Percentiles rank a stretch among this genome's conserved stretches.
phyloP scores from a whole-genome alignment of 2,113 vertebrate genomes.

The Irena cyanogastra region DNA sequence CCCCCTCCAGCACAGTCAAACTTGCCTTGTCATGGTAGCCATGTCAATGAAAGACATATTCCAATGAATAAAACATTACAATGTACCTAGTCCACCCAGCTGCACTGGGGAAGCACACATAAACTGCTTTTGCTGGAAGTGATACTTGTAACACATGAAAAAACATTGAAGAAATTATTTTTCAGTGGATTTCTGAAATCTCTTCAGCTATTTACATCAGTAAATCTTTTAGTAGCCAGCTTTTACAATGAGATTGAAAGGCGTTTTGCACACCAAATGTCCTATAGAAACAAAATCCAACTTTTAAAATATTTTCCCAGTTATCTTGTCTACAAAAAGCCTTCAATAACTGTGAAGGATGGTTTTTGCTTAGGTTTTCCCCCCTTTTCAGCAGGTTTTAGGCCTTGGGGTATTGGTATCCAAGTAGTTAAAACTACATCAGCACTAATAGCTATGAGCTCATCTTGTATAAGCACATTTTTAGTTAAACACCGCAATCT shows the following conservation, averaged over 20 bases:
- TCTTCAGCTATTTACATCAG: conserved; percentile 28
- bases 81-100: not conserved
- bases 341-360: conserved; percentile 1
- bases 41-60: not conserved
- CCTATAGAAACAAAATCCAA: not conserved
- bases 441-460: conserved; percentile 81
- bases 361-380: conserved; percentile 1
- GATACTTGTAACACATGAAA: not conserved
- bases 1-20: not conserved
- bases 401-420: conserved; percentile 62
- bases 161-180: conserved; percentile 28
- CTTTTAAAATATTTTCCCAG: conserved; percentile 2
- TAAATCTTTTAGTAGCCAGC: conserved; percentile 25
- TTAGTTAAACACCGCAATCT: conserved; percentile 78
- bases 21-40: conserved; percentile 40
- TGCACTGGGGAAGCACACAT: not conserved
- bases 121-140: not conserved
- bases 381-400: conserved; percentile 55
- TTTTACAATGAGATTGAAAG: conserved; percentile 44
- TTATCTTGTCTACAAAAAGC: not conserved
- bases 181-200: conserved; percentile 21
- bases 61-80: conserved; percentile 42
- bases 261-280: conserved; percentile 2
- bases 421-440: conserved; percentile 81
- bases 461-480: conserved; percentile 82